Evolutionary conservation across 2,888 invertebrate species (phyloP).

Genomic region (Disparrhopalites patrizii): DNA sequence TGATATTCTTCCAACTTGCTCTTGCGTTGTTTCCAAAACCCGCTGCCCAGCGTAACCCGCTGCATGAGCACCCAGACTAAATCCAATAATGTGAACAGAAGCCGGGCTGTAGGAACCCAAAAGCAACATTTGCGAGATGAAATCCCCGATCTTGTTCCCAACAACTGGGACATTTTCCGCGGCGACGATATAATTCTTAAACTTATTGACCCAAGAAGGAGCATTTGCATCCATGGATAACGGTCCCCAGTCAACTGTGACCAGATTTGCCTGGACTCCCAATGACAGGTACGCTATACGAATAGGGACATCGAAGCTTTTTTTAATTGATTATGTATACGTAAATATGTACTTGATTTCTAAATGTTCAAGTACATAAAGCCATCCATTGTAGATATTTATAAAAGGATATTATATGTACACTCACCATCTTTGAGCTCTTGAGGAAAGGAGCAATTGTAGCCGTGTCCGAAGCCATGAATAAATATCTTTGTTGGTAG

Average conservation of each 20-base stretch:
- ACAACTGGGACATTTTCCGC: conserved; percentile 1
- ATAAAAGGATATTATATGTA: neutral
- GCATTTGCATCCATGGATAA: neutral
- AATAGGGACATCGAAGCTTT: neutral
- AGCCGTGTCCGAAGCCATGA: conserved; percentile 11
- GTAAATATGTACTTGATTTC: no score
- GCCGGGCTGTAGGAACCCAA: neutral
- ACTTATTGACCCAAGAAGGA: neutral
- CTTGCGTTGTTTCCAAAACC: neutral
- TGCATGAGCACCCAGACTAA: conserved; percentile 12
- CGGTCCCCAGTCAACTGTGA: conserved; percentile 11
- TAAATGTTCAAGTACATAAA: neutral
- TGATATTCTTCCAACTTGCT: neutral
- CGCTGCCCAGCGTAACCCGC: conserved; percentile 2
- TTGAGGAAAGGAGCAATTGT: conserved; percentile 14
- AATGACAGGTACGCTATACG: neutral
- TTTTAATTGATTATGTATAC: neutral
- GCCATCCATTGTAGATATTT: neutral
- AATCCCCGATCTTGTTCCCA: neutral
- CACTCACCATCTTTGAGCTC: conserved; percentile 1
- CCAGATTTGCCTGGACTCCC: neutral
- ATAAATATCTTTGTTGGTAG: conserved; percentile 8
- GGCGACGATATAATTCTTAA: neutral
- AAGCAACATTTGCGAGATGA: neutral
- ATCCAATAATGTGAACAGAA: conserved; percentile 5